phyloP scores from a whole-genome alignment of 2,113 vertebrate genomes.

The Acrocephalus kingi region DNA sequence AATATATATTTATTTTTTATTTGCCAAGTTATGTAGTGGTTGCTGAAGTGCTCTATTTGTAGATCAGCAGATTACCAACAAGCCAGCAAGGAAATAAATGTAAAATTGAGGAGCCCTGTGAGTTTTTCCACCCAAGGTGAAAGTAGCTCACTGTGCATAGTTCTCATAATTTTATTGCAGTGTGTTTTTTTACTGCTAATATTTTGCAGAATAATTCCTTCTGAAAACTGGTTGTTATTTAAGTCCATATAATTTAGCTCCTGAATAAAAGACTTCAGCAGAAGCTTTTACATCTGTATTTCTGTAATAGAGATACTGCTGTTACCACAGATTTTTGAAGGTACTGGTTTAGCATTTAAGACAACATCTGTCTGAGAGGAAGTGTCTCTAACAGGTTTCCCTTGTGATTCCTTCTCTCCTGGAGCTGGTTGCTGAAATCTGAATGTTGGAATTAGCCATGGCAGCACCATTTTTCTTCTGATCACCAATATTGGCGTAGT shows the following conservation, averaged over 20 bases:
- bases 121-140: neutral
- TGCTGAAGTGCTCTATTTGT: neutral
- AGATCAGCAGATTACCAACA: neutral
- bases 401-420: neutral
- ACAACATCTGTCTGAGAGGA: neutral
- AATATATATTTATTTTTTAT: neutral
- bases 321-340: neutral
- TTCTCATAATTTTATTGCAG: neutral
- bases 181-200: neutral
- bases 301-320: neutral
- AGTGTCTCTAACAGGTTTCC: neutral
- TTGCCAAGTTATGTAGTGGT: neutral
- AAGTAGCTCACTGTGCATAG: neutral
- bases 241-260: neutral
- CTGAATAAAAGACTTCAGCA: neutral
- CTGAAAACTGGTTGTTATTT: neutral
- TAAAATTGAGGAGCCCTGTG: neutral
- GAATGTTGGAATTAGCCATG: neutral
- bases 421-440: neutral
- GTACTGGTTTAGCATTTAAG: neutral
- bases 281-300: neutral
- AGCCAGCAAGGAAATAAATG: neutral
- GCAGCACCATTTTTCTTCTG: neutral
- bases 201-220: neutral
- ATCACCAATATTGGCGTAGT: neutral